These are phyloP conservation scores for Stigmatopora nigra DNA, from an alignment of 2,113 vertebrate species.

Conservation along the genomic window DNA sequence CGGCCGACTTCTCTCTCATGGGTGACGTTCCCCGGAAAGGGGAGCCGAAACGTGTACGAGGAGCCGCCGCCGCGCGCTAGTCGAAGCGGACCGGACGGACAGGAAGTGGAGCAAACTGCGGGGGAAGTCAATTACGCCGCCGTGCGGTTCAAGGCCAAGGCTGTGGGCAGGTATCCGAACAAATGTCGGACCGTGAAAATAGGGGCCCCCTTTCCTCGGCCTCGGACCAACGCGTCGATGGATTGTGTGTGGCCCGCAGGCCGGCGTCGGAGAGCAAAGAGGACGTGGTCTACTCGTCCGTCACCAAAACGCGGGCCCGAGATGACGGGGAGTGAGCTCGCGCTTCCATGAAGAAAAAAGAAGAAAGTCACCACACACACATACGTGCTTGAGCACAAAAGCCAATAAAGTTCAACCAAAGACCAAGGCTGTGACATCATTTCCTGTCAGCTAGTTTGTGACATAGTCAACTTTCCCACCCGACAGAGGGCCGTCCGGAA, in stretches of 20 bases:
- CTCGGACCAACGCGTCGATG: no score
- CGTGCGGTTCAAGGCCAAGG: constrained; percentile 16
- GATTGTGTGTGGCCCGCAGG: background rate
- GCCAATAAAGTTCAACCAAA: no score
- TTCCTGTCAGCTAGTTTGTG: no score
- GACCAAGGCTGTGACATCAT: no score
- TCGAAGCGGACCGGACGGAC: background rate
- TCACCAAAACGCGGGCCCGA: background rate
- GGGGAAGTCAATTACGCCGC: constrained; percentile 29
- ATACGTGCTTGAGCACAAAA: no score
- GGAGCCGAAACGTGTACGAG: background rate
- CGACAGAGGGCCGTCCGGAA: no score
- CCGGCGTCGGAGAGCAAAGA: background rate
- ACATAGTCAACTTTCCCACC: no score
- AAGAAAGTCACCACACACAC: background rate
- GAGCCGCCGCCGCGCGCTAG: background rate
- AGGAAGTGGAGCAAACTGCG: fast-evolving
- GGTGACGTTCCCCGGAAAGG: background rate
- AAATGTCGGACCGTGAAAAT: no score
- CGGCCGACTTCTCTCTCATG: no score
- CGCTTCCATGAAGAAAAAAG: background rate
- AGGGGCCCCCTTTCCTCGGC: no score
- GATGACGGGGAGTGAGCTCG: background rate
- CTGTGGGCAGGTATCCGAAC: background rate
- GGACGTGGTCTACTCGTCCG: constrained; percentile 13